Percentiles rank a stretch among this genome's conserved stretches.
Conservation (phyloP, 23 tunicate genomes). For the Diplosoma virens region DNA sequence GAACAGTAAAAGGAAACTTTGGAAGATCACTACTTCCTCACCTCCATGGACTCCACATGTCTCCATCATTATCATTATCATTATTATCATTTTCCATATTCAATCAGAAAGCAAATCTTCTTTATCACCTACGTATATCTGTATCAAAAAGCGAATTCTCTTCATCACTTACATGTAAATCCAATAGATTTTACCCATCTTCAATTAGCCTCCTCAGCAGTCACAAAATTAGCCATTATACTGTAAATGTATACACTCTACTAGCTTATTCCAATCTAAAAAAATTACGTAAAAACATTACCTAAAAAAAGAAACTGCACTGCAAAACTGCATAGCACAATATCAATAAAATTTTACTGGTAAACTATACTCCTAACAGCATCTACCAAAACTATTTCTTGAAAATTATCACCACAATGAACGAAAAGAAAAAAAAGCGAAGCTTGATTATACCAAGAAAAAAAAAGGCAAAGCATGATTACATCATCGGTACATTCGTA, state of each 20-base stretch:
- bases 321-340: neutral
- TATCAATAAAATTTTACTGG: neutral
- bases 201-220: neutral
- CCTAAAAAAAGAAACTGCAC: neutral
- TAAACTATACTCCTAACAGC: neutral
- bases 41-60: neutral
- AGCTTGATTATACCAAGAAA: too few relatives aligned
- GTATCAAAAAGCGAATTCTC: neutral
- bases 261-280: neutral
- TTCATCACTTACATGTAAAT: neutral
- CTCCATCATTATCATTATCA: neutral
- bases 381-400: neutral
- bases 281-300: neutral
- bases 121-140: neutral
- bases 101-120: neutral
- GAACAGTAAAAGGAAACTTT: neutral
- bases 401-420: neutral
- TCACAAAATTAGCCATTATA: neutral
- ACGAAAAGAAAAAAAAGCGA: neutral
- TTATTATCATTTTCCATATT: neutral
- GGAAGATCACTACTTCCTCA: neutral
- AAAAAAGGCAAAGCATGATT: neutral
- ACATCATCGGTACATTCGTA: slow-evolving; percentile 4
- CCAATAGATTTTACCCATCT: neutral
- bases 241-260: neutral